Percentiles rank a stretch among this genome's conserved stretches.
These are phyloP conservation scores for Synanthedon tipuliformis DNA, from an alignment of 2,888 invertebrate species.

Conservation along the genomic window DNA sequence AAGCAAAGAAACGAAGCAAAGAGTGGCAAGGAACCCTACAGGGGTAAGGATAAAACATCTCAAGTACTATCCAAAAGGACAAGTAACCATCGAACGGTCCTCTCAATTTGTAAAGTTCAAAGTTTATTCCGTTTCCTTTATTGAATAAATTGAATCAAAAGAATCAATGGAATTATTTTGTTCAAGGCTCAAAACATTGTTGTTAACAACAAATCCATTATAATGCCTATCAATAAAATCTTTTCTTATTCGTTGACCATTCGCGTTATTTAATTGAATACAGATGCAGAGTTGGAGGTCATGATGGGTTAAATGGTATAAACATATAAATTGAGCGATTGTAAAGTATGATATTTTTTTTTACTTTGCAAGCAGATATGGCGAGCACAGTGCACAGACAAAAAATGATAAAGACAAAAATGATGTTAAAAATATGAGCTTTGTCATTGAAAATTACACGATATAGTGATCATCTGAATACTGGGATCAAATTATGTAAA, in stretches of 20 bases:
- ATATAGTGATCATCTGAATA: no score
- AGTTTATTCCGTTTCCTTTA: background rate
- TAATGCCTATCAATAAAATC: conserved; percentile 6
- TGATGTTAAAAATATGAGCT: no score
- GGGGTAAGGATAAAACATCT: no score
- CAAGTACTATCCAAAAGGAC: no score
- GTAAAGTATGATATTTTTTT: background rate
- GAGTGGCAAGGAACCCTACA: no score
- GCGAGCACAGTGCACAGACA: no score
- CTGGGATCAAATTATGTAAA: no score
- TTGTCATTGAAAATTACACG: no score
- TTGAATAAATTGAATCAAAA: background rate
- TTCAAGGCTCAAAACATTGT: background rate
- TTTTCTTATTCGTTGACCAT: conserved; percentile 4
- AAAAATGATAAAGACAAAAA: no score
- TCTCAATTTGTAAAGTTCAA: background rate
- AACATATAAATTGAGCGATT: background rate
- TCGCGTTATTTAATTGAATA: conserved; percentile 28
- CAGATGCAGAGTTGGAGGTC: conserved; percentile 32
- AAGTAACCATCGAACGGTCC: no score
- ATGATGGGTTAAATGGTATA: conserved; percentile 3
- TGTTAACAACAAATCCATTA: conserved; percentile 4
- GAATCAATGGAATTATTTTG: background rate
- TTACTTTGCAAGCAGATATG: no score
- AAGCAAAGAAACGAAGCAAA: no score